phyloP scores from a whole-genome alignment of 2,888 invertebrate species.

The Drosophila tanythrix region DNA sequence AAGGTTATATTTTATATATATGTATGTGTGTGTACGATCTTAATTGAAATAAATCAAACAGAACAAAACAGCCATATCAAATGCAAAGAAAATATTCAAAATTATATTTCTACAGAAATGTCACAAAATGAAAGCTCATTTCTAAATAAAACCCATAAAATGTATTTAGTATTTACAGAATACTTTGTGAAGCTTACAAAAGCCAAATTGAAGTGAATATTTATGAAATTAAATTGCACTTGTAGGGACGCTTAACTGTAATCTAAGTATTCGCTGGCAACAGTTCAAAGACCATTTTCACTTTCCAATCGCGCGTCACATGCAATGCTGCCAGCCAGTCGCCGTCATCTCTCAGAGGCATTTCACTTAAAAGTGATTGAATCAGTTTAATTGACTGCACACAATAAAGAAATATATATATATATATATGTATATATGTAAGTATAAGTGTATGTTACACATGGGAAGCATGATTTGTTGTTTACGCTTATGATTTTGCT shows the following conservation, averaged over 20 bases:
- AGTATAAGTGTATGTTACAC: slow-evolving; percentile 1
- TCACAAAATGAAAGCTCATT: neutral
- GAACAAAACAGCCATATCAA: neutral
- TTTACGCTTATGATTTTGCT: slow-evolving; percentile 61
- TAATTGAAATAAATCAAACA: slow-evolving; percentile 12
- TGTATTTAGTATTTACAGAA: neutral
- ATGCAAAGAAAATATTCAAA: neutral
- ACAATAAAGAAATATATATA: slow-evolving; percentile 10
- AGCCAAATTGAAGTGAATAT: neutral
- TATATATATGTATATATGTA: neutral
- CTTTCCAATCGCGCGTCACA: slow-evolving; percentile 52
- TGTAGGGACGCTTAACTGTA: neutral
- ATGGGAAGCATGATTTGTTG: slow-evolving; percentile 35
- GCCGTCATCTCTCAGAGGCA: slow-evolving; percentile 39
- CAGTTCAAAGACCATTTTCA: slow-evolving; percentile 51
- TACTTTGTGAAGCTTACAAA: neutral
- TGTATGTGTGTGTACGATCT: neutral
- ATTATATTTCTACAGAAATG: neutral
- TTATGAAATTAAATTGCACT: neutral
- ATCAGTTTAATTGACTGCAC: slow-evolving; percentile 67
- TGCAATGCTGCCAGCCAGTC: slow-evolving; percentile 35
- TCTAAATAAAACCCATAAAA: neutral
- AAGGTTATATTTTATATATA: slow-evolving; percentile 1
- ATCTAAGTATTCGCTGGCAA: slow-evolving; percentile 21
- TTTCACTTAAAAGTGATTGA: slow-evolving; percentile 68